These are phyloP conservation scores for Pantherophis guttatus DNA, from an alignment of 2,113 vertebrate species.

Conservation along the genomic window DNA sequence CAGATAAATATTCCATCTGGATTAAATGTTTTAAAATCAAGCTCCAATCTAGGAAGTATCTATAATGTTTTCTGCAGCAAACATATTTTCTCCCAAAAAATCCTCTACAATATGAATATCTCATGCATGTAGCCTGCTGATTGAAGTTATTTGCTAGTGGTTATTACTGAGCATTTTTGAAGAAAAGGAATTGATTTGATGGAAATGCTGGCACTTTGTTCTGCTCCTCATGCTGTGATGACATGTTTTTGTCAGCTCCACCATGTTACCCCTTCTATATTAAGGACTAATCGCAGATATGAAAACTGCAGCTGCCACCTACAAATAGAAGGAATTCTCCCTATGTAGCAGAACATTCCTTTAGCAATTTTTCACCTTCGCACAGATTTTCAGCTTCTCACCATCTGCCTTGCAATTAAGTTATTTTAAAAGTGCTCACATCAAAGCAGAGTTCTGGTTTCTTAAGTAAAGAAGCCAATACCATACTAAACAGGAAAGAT, in stretches of 20 bases:
- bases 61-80: background rate
- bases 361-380: slow-evolving; percentile 62
- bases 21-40: background rate
- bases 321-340: slow-evolving; percentile 60
- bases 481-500: slow-evolving; percentile 39
- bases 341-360: slow-evolving; percentile 58
- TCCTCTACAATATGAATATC: background rate
- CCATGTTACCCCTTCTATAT: slow-evolving; percentile 53
- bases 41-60: background rate
- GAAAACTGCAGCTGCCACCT: slow-evolving; percentile 52
- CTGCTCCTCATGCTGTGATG: slow-evolving; percentile 50
- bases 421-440: slow-evolving; percentile 57
- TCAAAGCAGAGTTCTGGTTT: slow-evolving; percentile 53
- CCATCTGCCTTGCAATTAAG: slow-evolving; percentile 66
- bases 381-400: slow-evolving; percentile 37
- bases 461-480: slow-evolving; percentile 45
- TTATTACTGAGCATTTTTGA: slow-evolving; percentile 44
- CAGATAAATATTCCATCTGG: background rate
- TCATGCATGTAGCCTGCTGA: background rate
- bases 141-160: background rate
- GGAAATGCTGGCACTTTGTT: slow-evolving; percentile 41
- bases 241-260: slow-evolving; percentile 55
- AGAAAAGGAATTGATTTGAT: slow-evolving; percentile 55
- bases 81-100: background rate
- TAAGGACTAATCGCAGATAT: slow-evolving; percentile 60